Evolutionary conservation across 2,888 invertebrate species (phyloP).

Genomic region (Lasioglossum zephyrum): DNA sequence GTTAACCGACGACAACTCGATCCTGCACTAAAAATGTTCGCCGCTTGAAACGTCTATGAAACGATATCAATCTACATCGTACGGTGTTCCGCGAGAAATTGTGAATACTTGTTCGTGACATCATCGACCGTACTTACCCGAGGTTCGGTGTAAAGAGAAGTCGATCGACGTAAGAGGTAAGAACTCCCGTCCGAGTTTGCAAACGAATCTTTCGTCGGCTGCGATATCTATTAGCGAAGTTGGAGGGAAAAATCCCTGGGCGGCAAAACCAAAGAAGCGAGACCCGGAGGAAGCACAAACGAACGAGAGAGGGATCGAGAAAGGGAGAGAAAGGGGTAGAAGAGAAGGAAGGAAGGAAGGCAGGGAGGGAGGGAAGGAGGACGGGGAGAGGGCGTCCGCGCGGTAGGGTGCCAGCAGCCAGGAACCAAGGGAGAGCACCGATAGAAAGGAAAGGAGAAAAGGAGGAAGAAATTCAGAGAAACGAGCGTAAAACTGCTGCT

Average conservation of each 20-base stretch:
- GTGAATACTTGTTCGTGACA: neutral
- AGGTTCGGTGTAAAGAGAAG: neutral
- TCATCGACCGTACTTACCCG: neutral
- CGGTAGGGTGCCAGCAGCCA: constrained; percentile 5
- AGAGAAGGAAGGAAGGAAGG: neutral
- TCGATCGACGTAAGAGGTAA: neutral
- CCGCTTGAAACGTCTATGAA: neutral
- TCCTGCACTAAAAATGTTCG: neutral
- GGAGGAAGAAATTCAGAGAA: constrained; percentile 12
- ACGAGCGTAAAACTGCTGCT: constrained; percentile 8
- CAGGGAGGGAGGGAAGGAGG: neutral
- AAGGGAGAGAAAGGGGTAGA: neutral
- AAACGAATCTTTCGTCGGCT: neutral
- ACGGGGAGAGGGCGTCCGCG: neutral
- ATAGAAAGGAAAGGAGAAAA: constrained; percentile 1
- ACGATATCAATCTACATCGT: neutral
- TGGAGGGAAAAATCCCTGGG: neutral
- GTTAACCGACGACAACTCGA: neutral
- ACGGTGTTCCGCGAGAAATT: neutral
- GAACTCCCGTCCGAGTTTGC: neutral
- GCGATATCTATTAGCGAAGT: neutral
- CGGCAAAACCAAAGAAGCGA: neutral
- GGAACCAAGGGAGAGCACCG: constrained; percentile 8
- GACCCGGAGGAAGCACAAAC: neutral
- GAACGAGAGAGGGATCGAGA: constrained; percentile 16